A percentile compares a stretch with the other conserved stretches of the same genome.
phyloP scores from a whole-genome alignment of 2,888 invertebrate genomes.

The Monoplex corrugatus region DNA sequence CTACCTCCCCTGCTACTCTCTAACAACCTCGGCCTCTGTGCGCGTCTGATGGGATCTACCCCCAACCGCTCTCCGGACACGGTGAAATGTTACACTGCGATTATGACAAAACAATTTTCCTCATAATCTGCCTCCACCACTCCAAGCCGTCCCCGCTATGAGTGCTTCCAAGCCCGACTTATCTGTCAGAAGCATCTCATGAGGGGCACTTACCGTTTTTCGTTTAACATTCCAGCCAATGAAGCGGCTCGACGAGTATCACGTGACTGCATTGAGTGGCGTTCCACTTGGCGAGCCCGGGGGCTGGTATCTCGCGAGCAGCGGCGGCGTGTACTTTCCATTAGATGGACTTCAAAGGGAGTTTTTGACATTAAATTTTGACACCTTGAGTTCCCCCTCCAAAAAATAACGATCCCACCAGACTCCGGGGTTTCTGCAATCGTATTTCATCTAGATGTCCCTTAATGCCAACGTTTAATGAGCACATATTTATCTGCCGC shows the following conservation, averaged over 20 bases:
- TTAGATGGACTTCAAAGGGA: slow-evolving; percentile 61
- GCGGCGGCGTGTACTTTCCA: slow-evolving; percentile 58
- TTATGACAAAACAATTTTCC: slow-evolving; percentile 57
- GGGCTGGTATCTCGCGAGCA: slow-evolving; percentile 3
- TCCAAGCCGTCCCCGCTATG: slow-evolving; percentile 18
- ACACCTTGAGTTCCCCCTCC: slow-evolving; percentile 52
- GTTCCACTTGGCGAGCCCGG: background rate
- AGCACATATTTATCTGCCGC: slow-evolving; percentile 53
- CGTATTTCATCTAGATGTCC: slow-evolving; percentile 54
- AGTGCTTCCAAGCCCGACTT: slow-evolving; percentile 28
- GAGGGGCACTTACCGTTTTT: slow-evolving; percentile 49
- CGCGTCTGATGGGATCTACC: slow-evolving; percentile 33
- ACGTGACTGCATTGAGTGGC: slow-evolving; percentile 50
- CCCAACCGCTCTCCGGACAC: slow-evolving; percentile 40
- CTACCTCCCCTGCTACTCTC: slow-evolving; percentile 32
- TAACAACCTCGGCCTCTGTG: slow-evolving; percentile 35
- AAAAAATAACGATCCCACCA: slow-evolving; percentile 41
- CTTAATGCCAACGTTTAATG: slow-evolving; percentile 56
- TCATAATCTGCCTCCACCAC: slow-evolving; percentile 52
- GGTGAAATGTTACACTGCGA: slow-evolving; percentile 51
- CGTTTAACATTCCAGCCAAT: slow-evolving; percentile 51
- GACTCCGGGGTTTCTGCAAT: slow-evolving; percentile 42
- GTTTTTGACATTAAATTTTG: slow-evolving; percentile 56
- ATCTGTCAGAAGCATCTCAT: slow-evolving; percentile 47
- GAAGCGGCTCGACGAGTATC: slow-evolving; percentile 37